These are phyloP conservation scores for Halocaridina rubra DNA, from an alignment of 2,888 invertebrate genomes.

Conservation along the genomic window DNA sequence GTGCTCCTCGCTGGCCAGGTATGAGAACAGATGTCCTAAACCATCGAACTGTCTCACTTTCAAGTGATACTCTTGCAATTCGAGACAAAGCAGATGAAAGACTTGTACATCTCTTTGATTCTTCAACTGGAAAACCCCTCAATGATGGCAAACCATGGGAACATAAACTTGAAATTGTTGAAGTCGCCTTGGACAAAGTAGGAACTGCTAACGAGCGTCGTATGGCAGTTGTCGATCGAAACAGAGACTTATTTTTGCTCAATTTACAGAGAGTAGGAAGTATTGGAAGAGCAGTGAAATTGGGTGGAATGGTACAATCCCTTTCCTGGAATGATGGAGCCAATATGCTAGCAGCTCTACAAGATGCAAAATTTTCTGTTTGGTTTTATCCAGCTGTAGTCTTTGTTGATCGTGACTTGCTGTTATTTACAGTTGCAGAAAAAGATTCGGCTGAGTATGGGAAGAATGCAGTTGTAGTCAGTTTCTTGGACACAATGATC, in stretches of 20 bases:
- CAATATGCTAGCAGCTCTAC: slow-evolving; percentile 82
- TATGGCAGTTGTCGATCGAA: slow-evolving; percentile 88
- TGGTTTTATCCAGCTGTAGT: slow-evolving; percentile 85
- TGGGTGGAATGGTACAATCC: slow-evolving; percentile 78
- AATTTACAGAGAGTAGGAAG: slow-evolving; percentile 76
- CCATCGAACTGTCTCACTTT: slow-evolving; percentile 81
- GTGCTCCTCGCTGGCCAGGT: slow-evolving; percentile 86
- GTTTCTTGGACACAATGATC: slow-evolving; percentile 86
- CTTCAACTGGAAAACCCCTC: slow-evolving; percentile 80
- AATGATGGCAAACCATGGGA: slow-evolving; percentile 80
- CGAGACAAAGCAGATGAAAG: slow-evolving; percentile 87
- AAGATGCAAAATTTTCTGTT: slow-evolving; percentile 82
- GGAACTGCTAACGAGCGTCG: slow-evolving; percentile 75
- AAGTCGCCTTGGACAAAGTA: slow-evolving; percentile 86
- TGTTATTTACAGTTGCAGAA: slow-evolving; percentile 73
- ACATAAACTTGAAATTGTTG: slow-evolving; percentile 83
- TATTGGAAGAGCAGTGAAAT: slow-evolving; percentile 77
- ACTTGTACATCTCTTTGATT: slow-evolving; percentile 85
- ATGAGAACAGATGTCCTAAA: slow-evolving; percentile 86
- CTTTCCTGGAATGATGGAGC: slow-evolving; percentile 80
- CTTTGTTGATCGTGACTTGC: slow-evolving; percentile 78
- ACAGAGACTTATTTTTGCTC: slow-evolving; percentile 84
- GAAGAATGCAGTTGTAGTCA: slow-evolving; percentile 83
- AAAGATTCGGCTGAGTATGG: slow-evolving; percentile 80
- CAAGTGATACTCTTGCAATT: slow-evolving; percentile 87